phyloP scores from a whole-genome alignment of 1,140 invertebrate species.

The Drosophila ercepeae region DNA sequence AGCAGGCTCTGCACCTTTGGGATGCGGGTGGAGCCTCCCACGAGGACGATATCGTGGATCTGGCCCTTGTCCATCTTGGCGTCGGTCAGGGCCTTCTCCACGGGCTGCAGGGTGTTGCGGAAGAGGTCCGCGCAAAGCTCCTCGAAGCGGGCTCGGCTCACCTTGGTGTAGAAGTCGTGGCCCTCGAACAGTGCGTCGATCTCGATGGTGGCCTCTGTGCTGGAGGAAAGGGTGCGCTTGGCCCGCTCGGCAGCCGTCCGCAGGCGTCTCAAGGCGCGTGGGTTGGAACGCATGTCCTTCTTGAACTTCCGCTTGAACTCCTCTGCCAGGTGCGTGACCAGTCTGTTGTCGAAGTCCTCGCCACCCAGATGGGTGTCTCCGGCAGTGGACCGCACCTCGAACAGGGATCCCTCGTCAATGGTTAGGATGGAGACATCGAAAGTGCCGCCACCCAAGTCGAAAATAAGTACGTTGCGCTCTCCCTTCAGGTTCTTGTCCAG shows the following conservation, averaged over 20 bases:
- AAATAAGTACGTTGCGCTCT: constrained; percentile 89
- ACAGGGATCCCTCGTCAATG: constrained; percentile 92
- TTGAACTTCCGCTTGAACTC: constrained; percentile 94
- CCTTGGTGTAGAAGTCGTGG: constrained; percentile 93
- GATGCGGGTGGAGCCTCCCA: constrained; percentile 87
- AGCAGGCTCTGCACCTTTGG: constrained; percentile 88
- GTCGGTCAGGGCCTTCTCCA: constrained; percentile 86
- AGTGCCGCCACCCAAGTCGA: constrained; percentile 90
- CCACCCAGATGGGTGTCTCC: constrained; percentile 91
- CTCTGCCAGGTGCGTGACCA: constrained; percentile 90
- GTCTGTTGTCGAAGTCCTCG: constrained; percentile 91
- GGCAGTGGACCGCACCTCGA: constrained; percentile 91
- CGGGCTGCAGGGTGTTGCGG: constrained; percentile 87
- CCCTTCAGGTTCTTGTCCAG: constrained; percentile 91
- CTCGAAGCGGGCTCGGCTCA: constrained; percentile 93
- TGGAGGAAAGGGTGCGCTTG: constrained; percentile 88
- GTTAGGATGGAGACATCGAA: constrained; percentile 94
- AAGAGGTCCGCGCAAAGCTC: constrained; percentile 94
- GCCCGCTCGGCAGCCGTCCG: constrained; percentile 90
- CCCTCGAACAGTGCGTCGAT: constrained; percentile 90
- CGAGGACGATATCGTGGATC: constrained; percentile 44
- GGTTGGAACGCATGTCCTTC: constrained; percentile 90
- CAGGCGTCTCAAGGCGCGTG: constrained; percentile 90
- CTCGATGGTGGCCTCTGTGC: constrained; percentile 89
- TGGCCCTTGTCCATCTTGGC: constrained; percentile 6